Percentiles rank a stretch among this genome's conserved stretches.
Conservation (phyloP, 2,797 vertebrate species). For the Gambusia yucatana region DNA sequence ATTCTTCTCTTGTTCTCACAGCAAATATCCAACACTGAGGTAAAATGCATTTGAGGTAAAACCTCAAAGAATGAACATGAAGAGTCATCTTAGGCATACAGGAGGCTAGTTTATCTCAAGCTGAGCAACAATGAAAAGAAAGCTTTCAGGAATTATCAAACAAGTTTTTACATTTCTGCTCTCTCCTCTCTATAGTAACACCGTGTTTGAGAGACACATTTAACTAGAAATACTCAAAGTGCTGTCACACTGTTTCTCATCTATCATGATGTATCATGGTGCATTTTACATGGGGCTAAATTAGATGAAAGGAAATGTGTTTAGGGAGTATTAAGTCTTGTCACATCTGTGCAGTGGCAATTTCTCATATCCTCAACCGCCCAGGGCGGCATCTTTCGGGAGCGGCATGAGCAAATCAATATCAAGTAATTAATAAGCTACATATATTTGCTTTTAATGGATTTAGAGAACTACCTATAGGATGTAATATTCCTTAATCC, state of each 20-base stretch:
- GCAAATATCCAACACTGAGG: slow-evolving; percentile 17
- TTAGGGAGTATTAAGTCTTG: neutral
- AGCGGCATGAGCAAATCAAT: neutral
- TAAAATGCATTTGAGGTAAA: slow-evolving; percentile 6
- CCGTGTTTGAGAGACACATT: neutral
- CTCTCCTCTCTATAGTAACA: slow-evolving; percentile 1
- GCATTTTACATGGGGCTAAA: neutral
- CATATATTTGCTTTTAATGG: neutral
- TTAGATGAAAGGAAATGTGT: neutral
- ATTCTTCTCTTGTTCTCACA: slow-evolving; percentile 25
- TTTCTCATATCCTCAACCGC: neutral
- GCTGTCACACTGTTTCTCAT: neutral
- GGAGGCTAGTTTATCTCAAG: slow-evolving; percentile 5
- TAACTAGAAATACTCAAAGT: slow-evolving; percentile 5
- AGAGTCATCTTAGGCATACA: neutral
- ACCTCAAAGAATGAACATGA: slow-evolving; percentile 6
- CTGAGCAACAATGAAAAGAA: neutral
- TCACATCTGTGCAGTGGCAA: neutral
- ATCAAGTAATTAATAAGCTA: neutral
- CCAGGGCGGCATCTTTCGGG: too few species aligned
- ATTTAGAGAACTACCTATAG: neutral
- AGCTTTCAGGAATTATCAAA: neutral
- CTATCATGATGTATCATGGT: neutral
- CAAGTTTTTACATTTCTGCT: slow-evolving; percentile 4
- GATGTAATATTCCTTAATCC: neutral